Percentiles rank a stretch among this genome's conserved stretches.
These are phyloP conservation scores for Lithophane socia DNA, from an alignment of 2,888 invertebrate species.

Conservation along the genomic window DNA sequence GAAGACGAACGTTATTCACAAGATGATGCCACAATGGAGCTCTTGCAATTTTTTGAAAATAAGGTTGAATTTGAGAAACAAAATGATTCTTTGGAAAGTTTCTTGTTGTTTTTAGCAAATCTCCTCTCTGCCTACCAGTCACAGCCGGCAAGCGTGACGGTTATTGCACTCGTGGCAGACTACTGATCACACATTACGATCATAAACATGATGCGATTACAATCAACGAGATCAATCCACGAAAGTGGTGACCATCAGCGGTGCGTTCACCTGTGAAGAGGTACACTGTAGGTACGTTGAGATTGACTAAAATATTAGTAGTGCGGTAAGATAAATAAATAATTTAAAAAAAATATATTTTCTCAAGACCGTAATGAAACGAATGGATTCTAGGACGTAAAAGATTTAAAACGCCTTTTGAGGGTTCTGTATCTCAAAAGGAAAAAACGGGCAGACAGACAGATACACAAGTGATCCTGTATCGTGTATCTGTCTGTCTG, in stretches of 20 bases:
- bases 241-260: slow-evolving; percentile 30
- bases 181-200: slow-evolving; percentile 7
- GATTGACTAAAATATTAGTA: background rate
- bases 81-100: background rate
- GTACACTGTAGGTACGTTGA: background rate
- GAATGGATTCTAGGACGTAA: background rate
- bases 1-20: background rate
- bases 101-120: background rate
- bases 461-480: no score
- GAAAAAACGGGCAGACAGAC: no score
- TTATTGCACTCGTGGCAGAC: background rate
- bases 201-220: slow-evolving; percentile 12
- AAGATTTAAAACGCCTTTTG: no score
- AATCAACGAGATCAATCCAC: slow-evolving; percentile 27
- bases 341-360: background rate
- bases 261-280: slow-evolving; percentile 12
- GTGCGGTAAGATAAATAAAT: background rate
- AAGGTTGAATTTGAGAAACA: background rate
- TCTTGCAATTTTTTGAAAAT: background rate
- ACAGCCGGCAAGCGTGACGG: slow-evolving; percentile 5
- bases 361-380: background rate
- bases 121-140: background rate
- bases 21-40: slow-evolving; percentile 1
- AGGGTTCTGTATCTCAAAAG: no score
- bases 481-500: no score